Percentiles rank a stretch among this genome's conserved stretches.
Evolutionary conservation across 2,888 invertebrate species (phyloP).

Genomic region (Tenodera sinensis): DNA sequence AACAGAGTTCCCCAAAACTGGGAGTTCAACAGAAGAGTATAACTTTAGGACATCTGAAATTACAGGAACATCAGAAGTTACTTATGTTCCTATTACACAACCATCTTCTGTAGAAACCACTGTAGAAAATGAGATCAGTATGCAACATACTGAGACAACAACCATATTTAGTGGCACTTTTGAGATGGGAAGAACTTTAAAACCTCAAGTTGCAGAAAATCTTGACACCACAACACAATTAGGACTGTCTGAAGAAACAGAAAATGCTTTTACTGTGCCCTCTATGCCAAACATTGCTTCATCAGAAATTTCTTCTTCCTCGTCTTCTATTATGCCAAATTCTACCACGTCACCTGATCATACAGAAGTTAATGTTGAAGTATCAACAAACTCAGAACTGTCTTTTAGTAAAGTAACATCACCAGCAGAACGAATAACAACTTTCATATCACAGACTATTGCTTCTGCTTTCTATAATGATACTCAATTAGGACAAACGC

Average conservation of each 20-base stretch:
- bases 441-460: neutral
- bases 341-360: neutral
- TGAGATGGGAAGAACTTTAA: neutral
- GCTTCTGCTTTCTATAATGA: neutral
- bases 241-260: neutral
- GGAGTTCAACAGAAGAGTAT: neutral
- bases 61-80: neutral
- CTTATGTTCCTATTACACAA: neutral
- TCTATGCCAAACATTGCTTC: neutral
- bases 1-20: neutral
- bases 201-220: neutral
- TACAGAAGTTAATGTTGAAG: neutral
- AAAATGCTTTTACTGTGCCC: neutral
- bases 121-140: neutral
- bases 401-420: neutral
- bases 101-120: neutral
- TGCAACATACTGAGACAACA: neutral
- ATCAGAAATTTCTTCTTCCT: constrained; percentile 15
- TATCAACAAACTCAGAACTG: neutral
- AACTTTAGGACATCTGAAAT: neutral
- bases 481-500: neutral
- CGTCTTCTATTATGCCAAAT: neutral
- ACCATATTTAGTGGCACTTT: neutral
- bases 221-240: neutral
- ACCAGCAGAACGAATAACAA: too few relatives aligned